A percentile compares a stretch with the other conserved stretches of the same genome.
Evolutionary conservation across 2,888 invertebrate species (phyloP).

Genomic region (Cheilosia grossa): DNA sequence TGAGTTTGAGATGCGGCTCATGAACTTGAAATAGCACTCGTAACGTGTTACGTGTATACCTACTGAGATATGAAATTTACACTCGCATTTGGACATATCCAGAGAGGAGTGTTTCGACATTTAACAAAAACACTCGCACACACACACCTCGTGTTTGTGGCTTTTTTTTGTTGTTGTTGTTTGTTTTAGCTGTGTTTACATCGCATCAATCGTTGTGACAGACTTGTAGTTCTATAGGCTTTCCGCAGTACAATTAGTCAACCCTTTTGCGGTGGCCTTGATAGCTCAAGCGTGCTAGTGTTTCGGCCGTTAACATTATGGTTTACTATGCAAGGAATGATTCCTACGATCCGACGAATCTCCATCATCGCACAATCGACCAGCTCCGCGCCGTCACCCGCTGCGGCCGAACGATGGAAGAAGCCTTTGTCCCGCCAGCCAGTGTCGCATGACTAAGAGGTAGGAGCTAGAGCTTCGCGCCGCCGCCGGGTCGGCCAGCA

Average conservation of each 20-base stretch:
- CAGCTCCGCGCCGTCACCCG: no score
- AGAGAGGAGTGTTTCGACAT: conserved; percentile 20
- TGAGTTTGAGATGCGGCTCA: conserved; percentile 26
- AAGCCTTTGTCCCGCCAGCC: conserved; percentile 69
- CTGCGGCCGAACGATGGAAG: neutral
- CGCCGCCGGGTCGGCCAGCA: conserved; percentile 9
- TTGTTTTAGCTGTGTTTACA: conserved; percentile 9
- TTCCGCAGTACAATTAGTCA: conserved; percentile 53
- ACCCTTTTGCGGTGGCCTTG: conserved; percentile 66
- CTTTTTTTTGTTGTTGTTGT: neutral
- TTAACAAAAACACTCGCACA: conserved; percentile 5
- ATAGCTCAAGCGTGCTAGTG: conserved; percentile 66
- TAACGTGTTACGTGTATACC: neutral
- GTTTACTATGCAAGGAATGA: conserved; percentile 67
- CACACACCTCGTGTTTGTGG: neutral
- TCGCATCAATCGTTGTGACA: conserved; percentile 24
- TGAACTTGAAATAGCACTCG: conserved; percentile 19
- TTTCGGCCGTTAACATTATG: conserved; percentile 66
- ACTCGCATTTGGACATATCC: conserved; percentile 39
- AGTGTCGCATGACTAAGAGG: conserved; percentile 70
- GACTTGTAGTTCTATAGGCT: neutral
- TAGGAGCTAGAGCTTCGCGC: conserved; percentile 4
- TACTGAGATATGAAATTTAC: conserved; percentile 4
- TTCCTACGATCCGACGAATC: conserved; percentile 46
- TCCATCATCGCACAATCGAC: conserved; percentile 17